These are phyloP conservation scores for Anthopleura xanthogrammica DNA, from an alignment of 92 coral and sea anemone genomes.

Conservation along the genomic window DNA sequence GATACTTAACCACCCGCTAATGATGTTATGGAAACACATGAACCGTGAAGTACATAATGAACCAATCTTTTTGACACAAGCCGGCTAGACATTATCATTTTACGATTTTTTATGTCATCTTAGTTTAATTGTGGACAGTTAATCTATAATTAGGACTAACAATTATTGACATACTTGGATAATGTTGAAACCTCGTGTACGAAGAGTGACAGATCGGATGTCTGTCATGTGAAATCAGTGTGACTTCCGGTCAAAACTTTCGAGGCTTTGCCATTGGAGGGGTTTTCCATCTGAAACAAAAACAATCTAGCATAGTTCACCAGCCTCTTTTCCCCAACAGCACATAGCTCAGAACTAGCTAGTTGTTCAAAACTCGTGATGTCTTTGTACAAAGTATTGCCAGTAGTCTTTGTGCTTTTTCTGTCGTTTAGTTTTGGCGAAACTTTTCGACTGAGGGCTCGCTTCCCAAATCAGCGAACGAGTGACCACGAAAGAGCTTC, in stretches of 20 bases:
- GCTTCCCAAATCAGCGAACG: constrained; percentile 69
- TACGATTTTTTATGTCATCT: not conserved
- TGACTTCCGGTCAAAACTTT: not conserved
- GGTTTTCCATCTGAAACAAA: not conserved
- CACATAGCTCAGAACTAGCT: not conserved
- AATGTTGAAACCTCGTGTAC: not conserved
- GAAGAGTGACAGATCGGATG: not conserved
- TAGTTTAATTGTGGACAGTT: too few relatives aligned
- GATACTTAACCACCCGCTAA: not conserved
- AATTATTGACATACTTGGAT: too few relatives aligned
- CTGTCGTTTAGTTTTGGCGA: constrained; percentile 32
- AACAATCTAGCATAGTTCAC: not conserved
- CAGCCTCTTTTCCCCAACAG: not conserved
- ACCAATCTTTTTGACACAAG: not conserved
- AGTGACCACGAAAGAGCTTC: constrained; percentile 50
- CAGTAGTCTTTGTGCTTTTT: constrained; percentile 28
- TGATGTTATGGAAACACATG: not conserved
- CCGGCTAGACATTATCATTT: not conserved
- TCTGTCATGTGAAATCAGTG: not conserved
- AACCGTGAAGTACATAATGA: not conserved
- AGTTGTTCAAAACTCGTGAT: constrained; percentile 6
- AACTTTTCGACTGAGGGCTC: constrained; percentile 77
- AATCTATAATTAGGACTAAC: too few relatives aligned
- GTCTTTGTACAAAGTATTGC: constrained; percentile 22
- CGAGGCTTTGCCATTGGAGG: not conserved